Percentiles rank a stretch among this genome's conserved stretches.
Evolutionary conservation across 1,140 invertebrate species (phyloP).

Genomic region (Drosophila grimshawi): DNA sequence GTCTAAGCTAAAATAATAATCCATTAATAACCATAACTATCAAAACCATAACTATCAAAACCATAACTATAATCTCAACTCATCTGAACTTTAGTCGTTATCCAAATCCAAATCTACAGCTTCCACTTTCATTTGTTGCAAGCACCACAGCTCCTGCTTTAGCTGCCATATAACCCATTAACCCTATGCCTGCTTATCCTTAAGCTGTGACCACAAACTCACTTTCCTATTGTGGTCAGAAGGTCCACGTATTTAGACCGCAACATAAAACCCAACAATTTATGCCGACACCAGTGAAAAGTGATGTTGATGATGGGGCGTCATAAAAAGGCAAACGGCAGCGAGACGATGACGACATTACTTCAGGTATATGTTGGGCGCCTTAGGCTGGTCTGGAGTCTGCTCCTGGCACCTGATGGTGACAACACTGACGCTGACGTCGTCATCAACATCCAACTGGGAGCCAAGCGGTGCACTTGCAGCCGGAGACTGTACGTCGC

Average conservation of each 20-base stretch:
- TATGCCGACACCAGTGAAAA: slow-evolving; percentile 68
- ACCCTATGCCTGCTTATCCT: slow-evolving; percentile 9
- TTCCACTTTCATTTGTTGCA: background rate
- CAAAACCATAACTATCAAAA: too few relatives aligned
- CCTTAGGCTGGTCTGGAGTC: slow-evolving; percentile 20
- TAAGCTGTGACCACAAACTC: slow-evolving; percentile 42
- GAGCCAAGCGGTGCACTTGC: slow-evolving; percentile 34
- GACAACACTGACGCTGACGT: slow-evolving; percentile 60
- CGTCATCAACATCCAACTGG: slow-evolving; percentile 39
- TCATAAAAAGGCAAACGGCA: slow-evolving; percentile 32
- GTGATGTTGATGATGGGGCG: slow-evolving; percentile 46
- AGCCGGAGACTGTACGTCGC: slow-evolving; percentile 24
- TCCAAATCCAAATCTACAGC: background rate
- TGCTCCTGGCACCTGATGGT: slow-evolving; percentile 56
- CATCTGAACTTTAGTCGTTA: background rate
- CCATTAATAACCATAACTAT: too few relatives aligned
- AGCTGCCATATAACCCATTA: slow-evolving; percentile 21
- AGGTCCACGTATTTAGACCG: slow-evolving; percentile 39
- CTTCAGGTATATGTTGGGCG: slow-evolving; percentile 69
- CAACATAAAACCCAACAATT: slow-evolving; percentile 62
- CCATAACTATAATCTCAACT: background rate
- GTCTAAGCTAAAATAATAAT: too few relatives aligned
- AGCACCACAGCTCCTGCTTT: background rate
- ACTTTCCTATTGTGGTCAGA: slow-evolving; percentile 39
- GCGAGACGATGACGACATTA: slow-evolving; percentile 57